phyloP scores from a whole-genome alignment of 2,113 vertebrate genomes.

The Tenebrosternarchus preto region DNA sequence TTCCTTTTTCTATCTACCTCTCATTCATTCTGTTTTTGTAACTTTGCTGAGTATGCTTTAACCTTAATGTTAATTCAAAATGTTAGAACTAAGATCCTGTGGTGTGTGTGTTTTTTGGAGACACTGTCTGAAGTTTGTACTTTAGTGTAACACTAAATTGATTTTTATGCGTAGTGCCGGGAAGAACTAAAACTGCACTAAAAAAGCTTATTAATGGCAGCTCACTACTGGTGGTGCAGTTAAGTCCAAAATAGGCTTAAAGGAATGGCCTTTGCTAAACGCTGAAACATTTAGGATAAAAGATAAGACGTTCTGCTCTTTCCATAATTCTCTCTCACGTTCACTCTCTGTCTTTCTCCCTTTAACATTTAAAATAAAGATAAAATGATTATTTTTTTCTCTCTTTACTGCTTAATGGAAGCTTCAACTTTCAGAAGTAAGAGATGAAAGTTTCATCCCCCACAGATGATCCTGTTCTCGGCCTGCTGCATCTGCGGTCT shows the following conservation, averaged over 20 bases:
- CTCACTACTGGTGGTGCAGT: not conserved
- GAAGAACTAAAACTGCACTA: no score
- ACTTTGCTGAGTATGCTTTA: constrained; percentile 30
- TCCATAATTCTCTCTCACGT: not conserved
- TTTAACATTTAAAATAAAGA: no score
- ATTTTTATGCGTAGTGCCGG: no score
- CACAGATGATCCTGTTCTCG: constrained; percentile 97
- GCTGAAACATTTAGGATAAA: not conserved
- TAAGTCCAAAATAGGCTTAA: not conserved
- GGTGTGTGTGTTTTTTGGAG: not conserved
- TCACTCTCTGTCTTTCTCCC: constrained; percentile 31
- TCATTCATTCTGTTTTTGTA: constrained; percentile 16
- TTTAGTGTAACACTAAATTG: no score
- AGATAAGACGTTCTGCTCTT: no score
- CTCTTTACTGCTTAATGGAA: no score
- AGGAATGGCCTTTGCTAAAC: no score
- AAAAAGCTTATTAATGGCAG: no score
- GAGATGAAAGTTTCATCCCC: no score
- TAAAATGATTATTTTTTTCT: no score
- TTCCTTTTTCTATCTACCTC: not conserved
- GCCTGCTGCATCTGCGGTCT: constrained; percentile 98
- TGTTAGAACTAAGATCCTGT: not conserved
- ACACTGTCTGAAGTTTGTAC: no score
- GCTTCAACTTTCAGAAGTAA: no score
- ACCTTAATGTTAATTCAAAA: constrained; percentile 23